Evolutionary conservation across 2,113 vertebrate species (phyloP).

Genomic region (Neopipo cinnamomea): DNA sequence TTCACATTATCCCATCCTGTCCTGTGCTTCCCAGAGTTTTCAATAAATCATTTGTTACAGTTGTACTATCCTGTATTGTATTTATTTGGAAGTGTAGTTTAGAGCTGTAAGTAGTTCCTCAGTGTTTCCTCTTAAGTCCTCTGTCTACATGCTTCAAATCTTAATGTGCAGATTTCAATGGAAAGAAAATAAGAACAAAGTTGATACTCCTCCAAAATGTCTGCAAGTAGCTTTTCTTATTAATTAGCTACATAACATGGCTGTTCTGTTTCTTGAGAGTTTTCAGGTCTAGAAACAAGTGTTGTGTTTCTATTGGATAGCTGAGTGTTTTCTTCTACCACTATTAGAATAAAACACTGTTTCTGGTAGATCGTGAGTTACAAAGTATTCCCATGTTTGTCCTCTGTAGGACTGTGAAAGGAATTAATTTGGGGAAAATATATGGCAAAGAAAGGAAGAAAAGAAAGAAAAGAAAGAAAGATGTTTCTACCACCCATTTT

Average conservation of each 20-base stretch:
- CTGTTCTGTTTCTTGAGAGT: not conserved
- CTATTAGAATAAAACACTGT: not conserved
- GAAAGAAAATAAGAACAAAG: slow-evolving; percentile 18
- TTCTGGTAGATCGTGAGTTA: not conserved
- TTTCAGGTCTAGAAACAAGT: not conserved
- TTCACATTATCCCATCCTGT: slow-evolving; percentile 18
- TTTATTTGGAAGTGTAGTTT: slow-evolving; percentile 9
- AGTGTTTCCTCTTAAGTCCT: not conserved
- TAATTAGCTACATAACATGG: not conserved
- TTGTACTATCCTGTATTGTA: not conserved
- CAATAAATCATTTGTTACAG: slow-evolving; percentile 24
- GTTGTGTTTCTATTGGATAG: not conserved
- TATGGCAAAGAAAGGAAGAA: not conserved
- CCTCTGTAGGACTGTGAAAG: not conserved
- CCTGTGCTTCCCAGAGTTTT: slow-evolving; percentile 15
- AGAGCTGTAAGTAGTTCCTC: not conserved
- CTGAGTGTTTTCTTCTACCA: not conserved
- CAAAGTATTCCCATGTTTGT: not conserved
- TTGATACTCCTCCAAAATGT: slow-evolving; percentile 13
- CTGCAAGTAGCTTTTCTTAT: not conserved
- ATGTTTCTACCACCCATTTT: not conserved
- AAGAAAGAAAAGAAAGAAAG: not conserved
- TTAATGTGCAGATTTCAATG: slow-evolving; percentile 33
- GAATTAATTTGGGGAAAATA: not conserved
- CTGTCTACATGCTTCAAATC: slow-evolving; percentile 14